phyloP scores from a whole-genome alignment of 2,113 vertebrate genomes.

The Periophthalmus modestus region DNA sequence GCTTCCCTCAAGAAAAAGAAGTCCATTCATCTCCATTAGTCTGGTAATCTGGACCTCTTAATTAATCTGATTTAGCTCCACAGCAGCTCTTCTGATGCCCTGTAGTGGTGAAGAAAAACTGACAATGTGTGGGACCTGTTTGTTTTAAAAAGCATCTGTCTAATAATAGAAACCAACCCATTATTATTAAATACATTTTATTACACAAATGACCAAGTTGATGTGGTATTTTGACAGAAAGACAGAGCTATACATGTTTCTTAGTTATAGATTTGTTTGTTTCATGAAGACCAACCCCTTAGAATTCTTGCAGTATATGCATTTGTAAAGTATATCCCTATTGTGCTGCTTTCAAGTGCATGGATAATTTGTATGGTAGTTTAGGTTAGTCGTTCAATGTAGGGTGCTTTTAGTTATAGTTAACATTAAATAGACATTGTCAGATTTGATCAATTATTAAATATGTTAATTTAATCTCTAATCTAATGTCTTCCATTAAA shows the following conservation, averaged over 20 bases:
- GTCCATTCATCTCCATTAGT: slow-evolving; percentile 4
- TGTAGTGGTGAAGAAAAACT: neutral
- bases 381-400: neutral
- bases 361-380: neutral
- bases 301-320: slow-evolving; percentile 12
- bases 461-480: neutral
- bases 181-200: slow-evolving; percentile 73
- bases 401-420: no score
- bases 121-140: no score
- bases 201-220: slow-evolving; percentile 60
- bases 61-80: neutral
- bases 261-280: slow-evolving; percentile 30
- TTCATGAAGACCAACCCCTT: slow-evolving; percentile 28
- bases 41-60: neutral
- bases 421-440: no score
- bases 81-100: neutral
- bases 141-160: neutral
- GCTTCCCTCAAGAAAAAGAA: slow-evolving; percentile 2
- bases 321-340: slow-evolving; percentile 1
- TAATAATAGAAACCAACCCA: slow-evolving; percentile 9
- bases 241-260: slow-evolving; percentile 33
- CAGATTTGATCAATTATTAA: no score
- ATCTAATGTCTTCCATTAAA: neutral
- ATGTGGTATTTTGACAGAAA: slow-evolving; percentile 39
- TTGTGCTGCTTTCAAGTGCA: neutral